Percentiles rank a stretch among this genome's conserved stretches.
phyloP scores from a whole-genome alignment of 2,113 vertebrate species.

The Dipodomys stephensi region DNA sequence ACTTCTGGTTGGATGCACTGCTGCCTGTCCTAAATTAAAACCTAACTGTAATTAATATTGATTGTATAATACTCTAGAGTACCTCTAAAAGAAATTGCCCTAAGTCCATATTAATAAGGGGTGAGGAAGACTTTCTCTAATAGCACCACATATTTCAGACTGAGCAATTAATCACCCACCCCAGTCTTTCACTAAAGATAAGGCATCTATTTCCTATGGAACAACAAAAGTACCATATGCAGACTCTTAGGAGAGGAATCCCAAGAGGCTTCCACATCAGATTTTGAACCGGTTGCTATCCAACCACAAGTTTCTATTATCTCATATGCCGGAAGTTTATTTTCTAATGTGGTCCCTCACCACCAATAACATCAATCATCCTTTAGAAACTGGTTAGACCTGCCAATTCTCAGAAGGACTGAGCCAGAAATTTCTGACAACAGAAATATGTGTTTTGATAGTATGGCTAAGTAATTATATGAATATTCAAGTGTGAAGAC shows the following conservation, averaged over 20 bases:
- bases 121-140: conserved; percentile 67
- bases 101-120: conserved; percentile 49
- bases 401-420: background rate
- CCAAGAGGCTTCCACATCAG: background rate
- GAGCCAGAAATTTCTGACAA: background rate
- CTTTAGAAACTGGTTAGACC: background rate
- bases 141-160: conserved; percentile 41
- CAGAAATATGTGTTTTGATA: background rate
- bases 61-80: conserved; percentile 73
- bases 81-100: conserved; percentile 62
- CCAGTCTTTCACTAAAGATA: conserved; percentile 78
- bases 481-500: background rate
- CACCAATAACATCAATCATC: background rate
- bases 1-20: conserved; percentile 45
- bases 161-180: conserved; percentile 73
- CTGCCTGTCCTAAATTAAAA: conserved; percentile 75
- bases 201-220: conserved; percentile 70
- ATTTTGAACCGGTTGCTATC: background rate
- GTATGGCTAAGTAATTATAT: background rate
- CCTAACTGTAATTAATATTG: conserved; percentile 69
- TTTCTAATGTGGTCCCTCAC: background rate
- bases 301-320: background rate
- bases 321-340: too few relatives aligned
- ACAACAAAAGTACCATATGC: background rate
- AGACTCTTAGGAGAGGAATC: background rate